Percentiles rank a stretch among this genome's conserved stretches.
Evolutionary conservation across 2,888 invertebrate genomes (phyloP).

Genomic region (Spodoptera picta): DNA sequence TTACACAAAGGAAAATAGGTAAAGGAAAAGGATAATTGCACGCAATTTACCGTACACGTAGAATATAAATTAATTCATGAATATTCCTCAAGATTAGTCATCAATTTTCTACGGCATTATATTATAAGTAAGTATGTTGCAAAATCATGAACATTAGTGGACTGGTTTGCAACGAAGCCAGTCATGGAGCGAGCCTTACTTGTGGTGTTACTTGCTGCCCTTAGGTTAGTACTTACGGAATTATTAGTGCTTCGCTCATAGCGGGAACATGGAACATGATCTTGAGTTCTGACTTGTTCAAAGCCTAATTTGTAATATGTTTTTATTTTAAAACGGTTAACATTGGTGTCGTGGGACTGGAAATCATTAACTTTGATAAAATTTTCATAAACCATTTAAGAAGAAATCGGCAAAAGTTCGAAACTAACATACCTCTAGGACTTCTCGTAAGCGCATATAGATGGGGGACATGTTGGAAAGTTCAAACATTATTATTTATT

Average conservation of each 20-base stretch:
- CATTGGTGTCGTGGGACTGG: too few species aligned
- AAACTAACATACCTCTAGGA: too few species aligned
- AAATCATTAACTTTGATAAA: too few species aligned
- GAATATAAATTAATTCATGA: conserved; percentile 4
- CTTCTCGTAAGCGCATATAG: too few species aligned
- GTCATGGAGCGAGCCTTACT: conserved; percentile 41
- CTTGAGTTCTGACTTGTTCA: too few species aligned
- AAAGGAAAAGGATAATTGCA: not conserved
- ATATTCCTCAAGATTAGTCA: conserved; percentile 43
- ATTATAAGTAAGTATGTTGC: conserved; percentile 35
- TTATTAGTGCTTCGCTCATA: conserved; percentile 4
- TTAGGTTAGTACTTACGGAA: conserved; percentile 40
- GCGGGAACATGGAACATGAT: not conserved
- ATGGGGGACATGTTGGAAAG: too few species aligned
- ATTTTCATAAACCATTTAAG: too few species aligned
- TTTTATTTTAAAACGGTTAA: too few species aligned
- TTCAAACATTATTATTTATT: too few species aligned
- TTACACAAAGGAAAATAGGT: not conserved
- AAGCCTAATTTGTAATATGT: too few species aligned
- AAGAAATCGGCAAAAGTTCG: too few species aligned
- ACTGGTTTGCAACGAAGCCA: conserved; percentile 27
- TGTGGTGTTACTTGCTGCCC: conserved; percentile 15
- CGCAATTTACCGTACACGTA: not conserved
- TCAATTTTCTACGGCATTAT: conserved; percentile 31
- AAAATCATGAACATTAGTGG: conserved; percentile 31